Base-by-base conservation (phyloP, 2,888 invertebrate genomes). In the Tinea semifulvella region DNA sequence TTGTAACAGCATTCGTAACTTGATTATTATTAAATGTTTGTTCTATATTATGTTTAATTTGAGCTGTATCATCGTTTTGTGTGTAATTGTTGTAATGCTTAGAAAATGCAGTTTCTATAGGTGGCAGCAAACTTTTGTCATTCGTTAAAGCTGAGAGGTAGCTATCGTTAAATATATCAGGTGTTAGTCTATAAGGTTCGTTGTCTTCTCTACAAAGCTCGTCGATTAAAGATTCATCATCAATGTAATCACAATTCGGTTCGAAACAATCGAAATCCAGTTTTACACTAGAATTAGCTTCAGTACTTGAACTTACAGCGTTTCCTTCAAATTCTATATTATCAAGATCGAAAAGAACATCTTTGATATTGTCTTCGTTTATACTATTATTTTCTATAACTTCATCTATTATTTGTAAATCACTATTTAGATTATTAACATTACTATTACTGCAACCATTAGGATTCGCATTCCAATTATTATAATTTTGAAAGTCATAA, bases 191-290 rank as follows among this genome's bases (percentile, higher is more conserved):
- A 11, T 35, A 44, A 46, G 65, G 65, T 56, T 79, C 77, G 14
- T 61, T 60, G 19, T 80, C 80, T 58, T 80, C 80, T 57, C 79
- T 67, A 42, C 80, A 80, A 11, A 80, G 63, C 51, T 79, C 79
- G 46, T 80, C 80, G 31, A 80, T 75, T 8, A 80, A 53, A 10
- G 74, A 79, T 57, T 80, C 80, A 31, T 80, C 80, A 46, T 80
- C 80, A 36, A 80, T 79, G 31, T 79, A 79, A 40, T 79, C 77
- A 45, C 66, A 66, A 43, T 63, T 73, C n/a, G 54, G 49, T 48
- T 67, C 62, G 48, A 61, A 66, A 17, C 55, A 49, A 47, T 59
- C 56, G 13, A 35, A 46, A 47, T 57, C 56, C 19, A 42, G 13
- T 16, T 55, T 60, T 49, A 60, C 65, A 18, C 51, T 57, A 25